Base-by-base conservation (phyloP, 2,888 invertebrate genomes). In the Steinernema scapterisci region DNA sequence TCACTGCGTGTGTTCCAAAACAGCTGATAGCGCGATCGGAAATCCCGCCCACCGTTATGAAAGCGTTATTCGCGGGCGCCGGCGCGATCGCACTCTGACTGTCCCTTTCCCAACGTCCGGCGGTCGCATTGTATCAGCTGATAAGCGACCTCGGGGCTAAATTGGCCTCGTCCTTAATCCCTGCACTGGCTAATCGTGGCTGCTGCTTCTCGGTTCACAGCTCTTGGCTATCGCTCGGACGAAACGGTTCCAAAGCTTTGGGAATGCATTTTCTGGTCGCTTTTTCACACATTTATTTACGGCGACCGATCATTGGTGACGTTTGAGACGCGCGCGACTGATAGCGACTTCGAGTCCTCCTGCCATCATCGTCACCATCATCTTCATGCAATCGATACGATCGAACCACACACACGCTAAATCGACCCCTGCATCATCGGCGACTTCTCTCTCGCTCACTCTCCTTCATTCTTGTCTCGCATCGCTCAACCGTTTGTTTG, bases 361-460 rank as follows among this genome's bases (percentile, higher is more conserved):
- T 63, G 54, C 54, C 54, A 54, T 63, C 63, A 27, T 31, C 63
- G 1, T 16, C 63, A 63, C 54, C 54, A 54, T 63, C 63, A 27
- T 31, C 63, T 27, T 16, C 63, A 63, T 63, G 63, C 63, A 63
- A 63, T 63, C 63, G 63, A 63, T 63, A 38, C 63, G 63, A 63
- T 63, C 63, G 63, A 63, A 63, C 63, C 63, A 63, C 63, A 63
- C 63, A 63, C 54, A 54, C 21, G 21, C 38, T 13, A 63, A 63
- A 63, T 63, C 63, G 31, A 63, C 63, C 63, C 54, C 63, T 13
- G 16, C 63, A 31, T 63, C 63, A 63, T 27, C 31, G 13, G 38
- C 38, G 38, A 27, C 63, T 63, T n/a, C 31, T 16, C 63, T 63
- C 63, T 16, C 63, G 63, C 63, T 31, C 63, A 63, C 27, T 63